Evolutionary conservation across 2,888 invertebrate species (phyloP), one percentile per base, ranked within the genome.

Genomic region (Pomacea canaliculata): DNA sequence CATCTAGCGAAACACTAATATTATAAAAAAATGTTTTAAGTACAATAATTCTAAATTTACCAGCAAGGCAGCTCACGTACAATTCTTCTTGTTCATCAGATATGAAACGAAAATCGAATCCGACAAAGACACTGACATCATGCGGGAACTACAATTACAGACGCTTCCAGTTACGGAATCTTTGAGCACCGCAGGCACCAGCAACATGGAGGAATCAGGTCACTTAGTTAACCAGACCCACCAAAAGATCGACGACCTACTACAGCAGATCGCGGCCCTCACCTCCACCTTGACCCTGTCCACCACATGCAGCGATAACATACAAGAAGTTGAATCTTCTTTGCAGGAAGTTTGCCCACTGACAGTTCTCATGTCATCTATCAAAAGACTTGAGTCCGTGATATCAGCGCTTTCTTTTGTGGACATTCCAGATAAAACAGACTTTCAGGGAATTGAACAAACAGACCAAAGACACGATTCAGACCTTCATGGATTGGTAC

Each of bases 181-280:
- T 19, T 63, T 12, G 8, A 12, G 19, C 63, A 63, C 7, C 23
- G 60, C 60, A 60, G 9, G 63, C 27, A 2, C 12, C 63, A 27
- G 19, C 37, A 37, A 5, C 37, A 37, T 37, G 37, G 37, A 37
- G 37, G 37, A 37, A 37, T 37, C 37, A 7, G 9, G 23, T 63
- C 63, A n/a, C 8, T n/a, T n/a, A 16, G 51, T 18, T 10, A 37
- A 37, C n/a, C 72, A 72, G 66, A 72, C 66, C 9, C 51, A 71
- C 18, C 71, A 68, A 23, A 79, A 81, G 65, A 80, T 81, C 46
- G 75, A 80, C 51, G 79, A 81, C 37, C 69, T 81, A 46, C 78
- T 81, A 48, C 70, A 74, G n/a, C 78, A 80, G 67, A 81, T 80
- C 49, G 71, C 78, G 72, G 62, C 74, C 16, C 70, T 81, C 59